These are phyloP conservation scores for Eurois occulta DNA, from an alignment of 2,888 invertebrate species.

Conservation along the genomic window DNA sequence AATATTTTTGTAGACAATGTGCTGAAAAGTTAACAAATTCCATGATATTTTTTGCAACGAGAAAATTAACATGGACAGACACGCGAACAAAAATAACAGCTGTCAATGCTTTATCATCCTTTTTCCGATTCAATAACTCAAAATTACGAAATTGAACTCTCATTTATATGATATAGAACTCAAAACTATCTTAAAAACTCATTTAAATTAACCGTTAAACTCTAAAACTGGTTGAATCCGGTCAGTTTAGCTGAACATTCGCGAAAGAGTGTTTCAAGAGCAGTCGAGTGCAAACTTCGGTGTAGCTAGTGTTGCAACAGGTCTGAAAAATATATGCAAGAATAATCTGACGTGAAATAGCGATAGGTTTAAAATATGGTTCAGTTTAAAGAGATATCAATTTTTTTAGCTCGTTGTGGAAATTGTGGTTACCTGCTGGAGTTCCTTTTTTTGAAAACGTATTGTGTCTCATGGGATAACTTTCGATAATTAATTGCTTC, in stretches of 20 bases:
- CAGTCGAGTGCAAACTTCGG: constrained; percentile 47
- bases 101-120: neutral
- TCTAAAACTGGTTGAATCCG: constrained; percentile 22
- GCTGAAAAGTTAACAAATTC: neutral
- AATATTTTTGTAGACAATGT: too few species aligned
- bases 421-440: neutral
- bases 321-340: constrained; percentile 44
- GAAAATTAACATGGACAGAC: neutral
- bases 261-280: constrained; percentile 38
- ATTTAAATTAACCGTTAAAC: constrained; percentile 7
- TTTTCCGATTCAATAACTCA: neutral
- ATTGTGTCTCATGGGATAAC: neutral
- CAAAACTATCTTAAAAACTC: neutral
- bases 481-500: neutral
- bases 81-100: too few species aligned
- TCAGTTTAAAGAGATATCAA: neutral
- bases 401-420: neutral
- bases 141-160: neutral
- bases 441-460: neutral
- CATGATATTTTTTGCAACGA: neutral
- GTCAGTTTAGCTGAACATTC: constrained; percentile 34
- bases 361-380: constrained; percentile 9
- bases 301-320: constrained; percentile 50
- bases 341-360: constrained; percentile 11
- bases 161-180: neutral